These are phyloP conservation scores for Cancer borealis DNA, from an alignment of 2,888 invertebrate species.

Conservation along the genomic window DNA sequence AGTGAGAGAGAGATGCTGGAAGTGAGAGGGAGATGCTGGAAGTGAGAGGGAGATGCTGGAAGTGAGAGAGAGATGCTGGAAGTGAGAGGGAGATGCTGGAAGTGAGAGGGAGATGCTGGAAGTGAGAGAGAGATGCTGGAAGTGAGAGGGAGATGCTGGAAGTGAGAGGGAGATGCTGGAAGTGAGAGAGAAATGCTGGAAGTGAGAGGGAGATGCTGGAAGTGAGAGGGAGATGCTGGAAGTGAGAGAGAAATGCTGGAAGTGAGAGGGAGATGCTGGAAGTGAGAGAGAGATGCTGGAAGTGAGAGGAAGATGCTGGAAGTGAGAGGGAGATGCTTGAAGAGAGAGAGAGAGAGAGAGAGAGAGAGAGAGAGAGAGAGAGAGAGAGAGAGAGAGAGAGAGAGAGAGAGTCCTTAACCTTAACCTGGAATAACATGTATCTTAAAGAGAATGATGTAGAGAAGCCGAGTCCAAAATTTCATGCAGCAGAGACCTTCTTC, in stretches of 20 bases:
- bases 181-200: conserved; percentile 28
- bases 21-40: neutral
- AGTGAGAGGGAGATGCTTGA: neutral
- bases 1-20: neutral
- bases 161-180: neutral
- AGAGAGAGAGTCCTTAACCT: neutral
- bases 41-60: neutral
- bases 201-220: neutral
- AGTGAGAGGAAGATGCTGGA: neutral
- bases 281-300: neutral
- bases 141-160: neutral
- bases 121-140: conserved; percentile 47
- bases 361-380: conserved; percentile 39
- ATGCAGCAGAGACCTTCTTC: too few species aligned
- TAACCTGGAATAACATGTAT: too few species aligned
- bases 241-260: neutral
- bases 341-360: conserved; percentile 26
- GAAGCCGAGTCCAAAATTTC: too few species aligned
- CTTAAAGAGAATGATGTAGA: too few species aligned
- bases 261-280: neutral
- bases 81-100: neutral
- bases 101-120: conserved; percentile 16
- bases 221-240: neutral
- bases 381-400: conserved; percentile 54
- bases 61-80: neutral